These are phyloP conservation scores for Podiceps cristatus DNA, from an alignment of 2,113 vertebrate species.

Conservation along the genomic window DNA sequence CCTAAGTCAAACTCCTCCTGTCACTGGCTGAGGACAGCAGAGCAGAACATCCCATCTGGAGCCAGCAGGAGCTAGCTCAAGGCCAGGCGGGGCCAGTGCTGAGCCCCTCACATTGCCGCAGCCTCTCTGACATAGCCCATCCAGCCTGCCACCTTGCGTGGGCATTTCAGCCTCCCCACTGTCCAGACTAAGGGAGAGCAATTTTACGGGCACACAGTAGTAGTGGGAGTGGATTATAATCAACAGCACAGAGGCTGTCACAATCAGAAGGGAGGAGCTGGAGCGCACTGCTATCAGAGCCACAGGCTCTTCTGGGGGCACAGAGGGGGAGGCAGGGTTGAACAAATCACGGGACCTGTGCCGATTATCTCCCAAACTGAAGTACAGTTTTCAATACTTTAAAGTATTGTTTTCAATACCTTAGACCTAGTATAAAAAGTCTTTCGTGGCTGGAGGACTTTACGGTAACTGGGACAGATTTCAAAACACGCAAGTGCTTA, in stretches of 20 bases:
- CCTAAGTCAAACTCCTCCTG: not conserved
- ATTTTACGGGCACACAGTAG: fast-evolving
- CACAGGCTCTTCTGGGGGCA: fast-evolving
- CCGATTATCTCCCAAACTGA: not conserved
- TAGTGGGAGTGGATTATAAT: not conserved
- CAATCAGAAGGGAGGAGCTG: not conserved
- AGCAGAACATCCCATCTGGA: not conserved
- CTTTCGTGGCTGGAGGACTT: not conserved
- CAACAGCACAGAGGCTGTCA: too few species aligned
- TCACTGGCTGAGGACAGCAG: not conserved
- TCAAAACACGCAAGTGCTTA: not conserved
- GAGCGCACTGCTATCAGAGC: fast-evolving
- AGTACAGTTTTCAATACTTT: not conserved
- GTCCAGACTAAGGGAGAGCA: not conserved
- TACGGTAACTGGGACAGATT: not conserved
- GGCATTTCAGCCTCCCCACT: not conserved
- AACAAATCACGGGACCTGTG: not conserved
- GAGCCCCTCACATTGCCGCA: fast-evolving
- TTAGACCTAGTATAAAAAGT: not conserved
- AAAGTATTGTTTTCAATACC: not conserved
- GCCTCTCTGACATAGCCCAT: not conserved
- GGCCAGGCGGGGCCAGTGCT: not conserved
- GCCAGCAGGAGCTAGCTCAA: not conserved
- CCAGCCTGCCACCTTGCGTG: fast-evolving
- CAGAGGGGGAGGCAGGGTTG: not conserved